These are phyloP conservation scores for Cryptomyrus ogoouensis DNA, from an alignment of 2,113 vertebrate genomes.

Conservation along the genomic window DNA sequence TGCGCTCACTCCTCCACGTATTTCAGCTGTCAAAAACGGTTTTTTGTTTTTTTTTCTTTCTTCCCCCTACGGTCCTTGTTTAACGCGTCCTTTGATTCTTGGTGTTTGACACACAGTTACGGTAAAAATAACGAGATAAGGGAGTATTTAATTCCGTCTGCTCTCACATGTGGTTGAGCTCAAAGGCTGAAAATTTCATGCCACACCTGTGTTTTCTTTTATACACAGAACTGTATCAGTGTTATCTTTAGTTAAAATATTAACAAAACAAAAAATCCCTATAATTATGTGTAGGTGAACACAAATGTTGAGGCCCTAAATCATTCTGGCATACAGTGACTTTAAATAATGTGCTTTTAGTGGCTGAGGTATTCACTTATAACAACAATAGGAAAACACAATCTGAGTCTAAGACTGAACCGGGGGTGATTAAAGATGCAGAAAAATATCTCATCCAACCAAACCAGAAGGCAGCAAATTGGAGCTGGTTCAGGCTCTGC, in stretches of 20 bases:
- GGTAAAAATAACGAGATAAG: constrained; percentile 7
- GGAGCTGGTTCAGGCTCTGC: constrained; percentile 38
- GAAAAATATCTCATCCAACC: constrained; percentile 47
- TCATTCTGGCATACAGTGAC: constrained; percentile 44
- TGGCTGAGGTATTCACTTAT: constrained; percentile 35
- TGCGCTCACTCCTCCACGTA: background rate
- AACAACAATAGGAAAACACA: constrained; percentile 43
- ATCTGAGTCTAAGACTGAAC: constrained; percentile 41
- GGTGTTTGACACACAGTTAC: background rate
- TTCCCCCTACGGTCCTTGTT: background rate
- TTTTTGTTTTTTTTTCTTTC: background rate
- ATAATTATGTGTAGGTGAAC: constrained; percentile 30
- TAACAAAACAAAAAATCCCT: constrained; percentile 24
- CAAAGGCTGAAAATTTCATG: background rate
- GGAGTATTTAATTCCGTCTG: background rate
- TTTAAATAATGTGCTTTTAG: constrained; percentile 41
- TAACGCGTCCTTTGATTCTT: background rate
- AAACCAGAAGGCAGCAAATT: constrained; percentile 43
- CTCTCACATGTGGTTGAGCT: background rate
- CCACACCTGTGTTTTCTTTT: background rate
- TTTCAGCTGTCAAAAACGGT: background rate
- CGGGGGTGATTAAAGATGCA: constrained; percentile 51
- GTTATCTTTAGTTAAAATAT: constrained; percentile 35
- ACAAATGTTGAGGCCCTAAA: constrained; percentile 31
- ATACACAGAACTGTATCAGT: background rate